phyloP scores from a whole-genome alignment of 1,140 invertebrate genomes.

The Spodoptera litura region DNA sequence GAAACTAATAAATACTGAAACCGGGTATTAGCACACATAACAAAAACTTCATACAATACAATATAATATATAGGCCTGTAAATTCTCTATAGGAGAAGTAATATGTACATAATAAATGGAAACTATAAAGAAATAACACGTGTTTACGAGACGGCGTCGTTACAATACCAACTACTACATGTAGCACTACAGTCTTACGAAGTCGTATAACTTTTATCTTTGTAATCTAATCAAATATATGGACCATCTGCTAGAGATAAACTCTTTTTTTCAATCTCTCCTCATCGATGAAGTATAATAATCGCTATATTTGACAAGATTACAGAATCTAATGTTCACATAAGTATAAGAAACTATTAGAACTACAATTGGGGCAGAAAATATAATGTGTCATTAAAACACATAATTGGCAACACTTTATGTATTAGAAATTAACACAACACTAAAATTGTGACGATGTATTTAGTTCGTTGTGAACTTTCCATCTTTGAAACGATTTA shows the following conservation, averaged over 20 bases:
- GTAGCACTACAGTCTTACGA: constrained; percentile 44
- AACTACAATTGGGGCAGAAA: constrained; percentile 31
- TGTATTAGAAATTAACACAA: not conserved
- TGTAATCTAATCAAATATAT: constrained; percentile 10
- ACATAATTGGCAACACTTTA: not conserved
- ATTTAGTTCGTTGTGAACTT: not conserved
- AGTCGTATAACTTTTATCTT: constrained; percentile 18
- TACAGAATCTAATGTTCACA: constrained; percentile 6
- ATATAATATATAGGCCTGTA: constrained; percentile 10
- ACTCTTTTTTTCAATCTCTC: not conserved
- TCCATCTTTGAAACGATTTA: not conserved
- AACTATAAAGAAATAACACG: constrained; percentile 39
- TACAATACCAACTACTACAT: constrained; percentile 36
- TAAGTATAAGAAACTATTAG: constrained; percentile 32
- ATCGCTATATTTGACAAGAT: not conserved
- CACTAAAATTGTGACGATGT: not conserved
- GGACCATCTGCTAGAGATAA: not conserved
- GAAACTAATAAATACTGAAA: constrained; percentile 7
- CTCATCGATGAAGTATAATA: not conserved
- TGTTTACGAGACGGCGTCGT: constrained; percentile 33
- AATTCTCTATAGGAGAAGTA: constrained; percentile 19
- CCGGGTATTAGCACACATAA: constrained; percentile 12
- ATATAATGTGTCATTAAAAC: constrained; percentile 12
- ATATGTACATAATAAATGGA: constrained; percentile 11
- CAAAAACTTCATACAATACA: constrained; percentile 12